phyloP scores from a whole-genome alignment of 2,797 vertebrate species.

The Siniperca obscura region DNA sequence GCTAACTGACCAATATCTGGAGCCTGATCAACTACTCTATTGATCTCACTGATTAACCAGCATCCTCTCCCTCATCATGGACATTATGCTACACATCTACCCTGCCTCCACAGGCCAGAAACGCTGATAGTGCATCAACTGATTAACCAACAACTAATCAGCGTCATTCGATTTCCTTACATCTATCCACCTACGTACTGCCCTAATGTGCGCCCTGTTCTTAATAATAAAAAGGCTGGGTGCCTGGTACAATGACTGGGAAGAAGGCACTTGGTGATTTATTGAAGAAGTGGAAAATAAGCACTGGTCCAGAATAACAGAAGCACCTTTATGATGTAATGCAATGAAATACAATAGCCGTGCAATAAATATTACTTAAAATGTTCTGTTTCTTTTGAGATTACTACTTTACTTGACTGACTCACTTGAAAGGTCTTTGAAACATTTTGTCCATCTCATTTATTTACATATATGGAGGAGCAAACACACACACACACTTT shows the following conservation, averaged over 20 bases:
- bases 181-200: conserved; percentile 21
- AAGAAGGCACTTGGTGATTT: conserved; percentile 13
- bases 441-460: not conserved
- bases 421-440: not conserved
- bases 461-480: not conserved
- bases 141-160: conserved; percentile 53
- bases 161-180: conserved; percentile 29
- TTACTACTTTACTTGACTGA: not conserved
- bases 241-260: conserved; percentile 10
- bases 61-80: conserved; percentile 41
- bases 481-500: too few species aligned
- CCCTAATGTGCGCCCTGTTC: conserved; percentile 7
- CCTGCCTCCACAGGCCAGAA: conserved; percentile 26
- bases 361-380: conserved; percentile 2
- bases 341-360: conserved; percentile 25
- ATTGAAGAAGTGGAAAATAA: conserved; percentile 21
- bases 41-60: conserved; percentile 59
- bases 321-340: conserved; percentile 42
- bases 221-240: conserved; percentile 25
- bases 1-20: conserved; percentile 16
- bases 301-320: conserved; percentile 2
- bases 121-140: conserved; percentile 44
- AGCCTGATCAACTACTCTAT: conserved; percentile 45
- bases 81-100: conserved; percentile 10
- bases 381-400: not conserved